Evolutionary conservation across 2,113 vertebrate genomes (phyloP), one percentile per base, ranked within the genome.

Genomic region (Oncorhynchus clarkii): DNA sequence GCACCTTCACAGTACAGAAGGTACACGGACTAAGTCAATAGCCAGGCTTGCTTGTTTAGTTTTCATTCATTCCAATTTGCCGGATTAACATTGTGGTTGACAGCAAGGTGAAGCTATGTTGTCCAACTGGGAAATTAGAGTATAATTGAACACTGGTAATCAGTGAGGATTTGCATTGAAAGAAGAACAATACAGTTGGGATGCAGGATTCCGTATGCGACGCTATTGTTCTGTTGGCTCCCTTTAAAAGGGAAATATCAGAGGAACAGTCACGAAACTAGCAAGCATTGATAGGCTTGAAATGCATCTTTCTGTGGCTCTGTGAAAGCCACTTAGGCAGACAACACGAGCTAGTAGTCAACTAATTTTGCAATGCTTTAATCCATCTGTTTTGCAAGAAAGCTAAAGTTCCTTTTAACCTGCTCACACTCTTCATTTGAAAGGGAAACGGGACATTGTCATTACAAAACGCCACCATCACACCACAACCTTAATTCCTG

Each of bases 1-100:
- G 97, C 2, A 99, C 97, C 0, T 99, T 99, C 90, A 97, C 97
- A 1, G 96, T 99, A 5, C 96, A 99, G 72, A 99, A 98, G 96
- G 97, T 99, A 94, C 85, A 24, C 65, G 4, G 8, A 8, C 20
- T 11, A 22, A 64, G 65, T 29, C 65, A 26, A 11, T 14, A 26
- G 29, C 9, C 65, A 12, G 11, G 65, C n/a, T 24, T 29, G 24
- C 6, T 29, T 67, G 26, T 67, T 67, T 54, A 12, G 65, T 31
- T 67, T 14, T 27, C 24, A 29, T 67, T 11, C 22, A 67, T 31
- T 67, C 65, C 22, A 31, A 67, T 11, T 26, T 62, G 18, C 65
- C 24, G 12, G 14, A 54, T 67, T 67, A 45, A 45, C 39, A 45
- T 12, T 31, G 65, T 26, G 26, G 65, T 31, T 29, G 22, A 67